Evolutionary conservation across 2,888 invertebrate species (phyloP), one percentile per base, ranked within the genome.

Genomic region (Drosophila atripex): DNA sequence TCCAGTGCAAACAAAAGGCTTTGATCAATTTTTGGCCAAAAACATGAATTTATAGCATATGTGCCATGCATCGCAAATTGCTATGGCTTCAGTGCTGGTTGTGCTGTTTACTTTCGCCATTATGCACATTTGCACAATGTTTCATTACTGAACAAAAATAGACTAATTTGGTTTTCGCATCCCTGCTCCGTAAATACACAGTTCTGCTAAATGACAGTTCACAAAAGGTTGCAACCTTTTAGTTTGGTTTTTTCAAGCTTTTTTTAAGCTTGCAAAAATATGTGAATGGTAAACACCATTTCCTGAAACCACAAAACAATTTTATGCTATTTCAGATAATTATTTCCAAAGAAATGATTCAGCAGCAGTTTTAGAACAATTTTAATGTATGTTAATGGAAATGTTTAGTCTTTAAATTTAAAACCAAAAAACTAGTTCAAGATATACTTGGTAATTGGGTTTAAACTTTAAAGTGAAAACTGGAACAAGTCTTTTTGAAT

Each of bases 1-100:
- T 47, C 53, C 35, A 43, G 46, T 45, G 73, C 53, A 78, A 80
- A 85, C 83, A 80, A 83, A 68, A 75, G 77, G 75, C 64, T 77
- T 77, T 60, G 70, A 71, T 75, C 55, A 72, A 80, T 75, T 72
- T 72, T 35, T 46, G 39, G 41, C 28, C 51, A 58, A 76, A 66
- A 51, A 46, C 57, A 74, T 57, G 49, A 58, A 59, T 35, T 16
- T 14, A 59, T 28, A 51, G 28, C 32, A 54, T 66, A 51, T 51
- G 46, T 55, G 39, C 46, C 28, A 25, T 49, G 39, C 23, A 60
- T 57, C 38, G 64, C 52, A 32, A 55, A 53, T 32, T 66, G 72
- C 41, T 46, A 43, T 56, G 59, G 57, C 35, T 63, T 50, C 55
- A 43, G 25, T 39, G n/a, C 46, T 32, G n/a, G 38, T 45, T 41